A percentile compares a stretch with the other conserved stretches of the same genome.
These are phyloP conservation scores for Pyralis farinalis DNA, from an alignment of 2,888 invertebrate species.

Conservation along the genomic window DNA sequence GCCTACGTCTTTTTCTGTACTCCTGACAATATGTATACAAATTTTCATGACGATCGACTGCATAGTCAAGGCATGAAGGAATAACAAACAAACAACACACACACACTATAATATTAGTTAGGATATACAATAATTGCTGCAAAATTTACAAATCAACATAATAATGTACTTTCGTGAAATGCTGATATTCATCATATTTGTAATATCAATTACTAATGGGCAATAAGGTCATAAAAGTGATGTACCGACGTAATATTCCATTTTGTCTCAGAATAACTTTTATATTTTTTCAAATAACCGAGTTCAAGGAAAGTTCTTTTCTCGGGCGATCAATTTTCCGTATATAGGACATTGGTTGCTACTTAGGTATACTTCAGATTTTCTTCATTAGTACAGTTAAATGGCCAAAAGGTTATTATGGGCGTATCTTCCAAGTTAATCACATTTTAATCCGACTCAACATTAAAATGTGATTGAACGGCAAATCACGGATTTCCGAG, in stretches of 20 bases:
- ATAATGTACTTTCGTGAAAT: no score
- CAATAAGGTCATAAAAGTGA: constrained; percentile 1
- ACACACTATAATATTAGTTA: no score
- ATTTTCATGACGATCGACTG: no score
- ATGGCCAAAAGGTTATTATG: not conserved
- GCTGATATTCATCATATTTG: no score
- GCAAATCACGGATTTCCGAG: not conserved
- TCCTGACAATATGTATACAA: no score
- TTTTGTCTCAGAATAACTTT: constrained; percentile 1
- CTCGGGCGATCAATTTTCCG: not conserved
- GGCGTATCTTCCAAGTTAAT: not conserved
- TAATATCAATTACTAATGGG: no score
- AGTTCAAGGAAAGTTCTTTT: constrained; percentile 4
- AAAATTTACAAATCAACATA: no score
- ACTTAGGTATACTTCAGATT: not conserved
- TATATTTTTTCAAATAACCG: not conserved
- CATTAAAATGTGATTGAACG: not conserved
- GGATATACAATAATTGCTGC: no score
- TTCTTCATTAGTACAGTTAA: not conserved
- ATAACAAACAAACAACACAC: no score
- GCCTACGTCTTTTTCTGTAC: no score
- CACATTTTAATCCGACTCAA: not conserved
- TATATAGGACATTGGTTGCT: not conserved
- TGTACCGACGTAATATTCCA: constrained; percentile 1
- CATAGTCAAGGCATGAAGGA: no score